phyloP scores from a whole-genome alignment of 2,888 invertebrate species.

The Brachyptera putata region DNA sequence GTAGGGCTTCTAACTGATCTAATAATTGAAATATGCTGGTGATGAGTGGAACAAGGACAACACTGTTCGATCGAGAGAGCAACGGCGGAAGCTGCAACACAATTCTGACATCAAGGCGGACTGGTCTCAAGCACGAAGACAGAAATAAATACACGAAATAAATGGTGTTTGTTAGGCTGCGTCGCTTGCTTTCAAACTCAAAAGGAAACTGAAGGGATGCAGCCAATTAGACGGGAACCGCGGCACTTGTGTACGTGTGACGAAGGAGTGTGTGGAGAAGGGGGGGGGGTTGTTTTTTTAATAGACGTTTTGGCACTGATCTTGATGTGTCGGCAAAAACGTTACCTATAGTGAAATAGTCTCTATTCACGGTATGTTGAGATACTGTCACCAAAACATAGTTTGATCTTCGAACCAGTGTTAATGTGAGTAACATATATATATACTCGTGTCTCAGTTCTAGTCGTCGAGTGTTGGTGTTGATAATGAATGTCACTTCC shows the following conservation, averaged over 20 bases:
- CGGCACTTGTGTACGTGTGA: too few relatives aligned
- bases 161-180: slow-evolving; percentile 1
- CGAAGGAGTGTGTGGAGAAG: too few relatives aligned
- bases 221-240: background rate
- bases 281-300: too few relatives aligned
- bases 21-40: slow-evolving; percentile 1
- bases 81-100: too few relatives aligned
- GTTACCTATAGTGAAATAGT: background rate
- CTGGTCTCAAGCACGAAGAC: too few relatives aligned
- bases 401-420: background rate
- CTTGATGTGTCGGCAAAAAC: background rate
- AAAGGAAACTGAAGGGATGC: background rate
- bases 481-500: background rate
- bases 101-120: too few relatives aligned
- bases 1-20: too few relatives aligned
- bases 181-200: background rate
- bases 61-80: background rate
- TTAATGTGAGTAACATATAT: background rate
- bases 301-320: too few relatives aligned
- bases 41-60: background rate
- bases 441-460: too few relatives aligned
- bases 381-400: too few relatives aligned
- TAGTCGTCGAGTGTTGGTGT: too few relatives aligned
- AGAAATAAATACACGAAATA: background rate
- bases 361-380: too few relatives aligned